A percentile compares a stretch with the other conserved stretches of the same genome.
Conservation (phyloP, 1,140 invertebrate genomes). For the Aphidius gifuensis region DNA sequence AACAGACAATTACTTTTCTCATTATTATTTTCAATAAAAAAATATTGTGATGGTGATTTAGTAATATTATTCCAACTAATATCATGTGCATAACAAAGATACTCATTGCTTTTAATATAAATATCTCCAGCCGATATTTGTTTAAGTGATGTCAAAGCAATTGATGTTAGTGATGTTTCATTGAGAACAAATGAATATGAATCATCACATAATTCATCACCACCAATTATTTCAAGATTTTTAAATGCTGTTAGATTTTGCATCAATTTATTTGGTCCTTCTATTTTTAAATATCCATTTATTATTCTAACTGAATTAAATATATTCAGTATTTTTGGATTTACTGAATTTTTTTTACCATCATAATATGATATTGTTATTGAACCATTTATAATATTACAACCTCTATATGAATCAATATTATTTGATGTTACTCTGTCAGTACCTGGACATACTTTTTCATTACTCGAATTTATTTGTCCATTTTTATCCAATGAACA, state of each 20-base stretch:
- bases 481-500: too few relatives aligned
- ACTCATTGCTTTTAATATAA: constrained; percentile 82
- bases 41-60: constrained; percentile 68
- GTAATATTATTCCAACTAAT: constrained; percentile 83
- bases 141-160: constrained; percentile 81
- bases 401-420: too few relatives aligned
- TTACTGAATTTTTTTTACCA: constrained; percentile 71
- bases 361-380: constrained; percentile 46
- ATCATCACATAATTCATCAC: constrained; percentile 79
- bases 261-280: constrained; percentile 81
- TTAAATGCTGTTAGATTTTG: constrained; percentile 88
- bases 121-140: constrained; percentile 85
- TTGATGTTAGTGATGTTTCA: constrained; percentile 80
- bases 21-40: constrained; percentile 73
- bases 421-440: too few relatives aligned
- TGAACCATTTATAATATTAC: too few relatives aligned
- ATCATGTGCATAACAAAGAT: constrained; percentile 84
- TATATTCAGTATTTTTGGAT: constrained; percentile 80
- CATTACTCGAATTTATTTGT: too few relatives aligned
- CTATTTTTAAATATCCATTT: constrained; percentile 88
- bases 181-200: constrained; percentile 88
- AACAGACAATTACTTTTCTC: constrained; percentile 67
- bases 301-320: constrained; percentile 91
- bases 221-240: constrained; percentile 90
- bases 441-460: too few relatives aligned